Evolutionary conservation across 2,888 invertebrate species (phyloP).

Genomic region (Drosophila nigricruria): DNA sequence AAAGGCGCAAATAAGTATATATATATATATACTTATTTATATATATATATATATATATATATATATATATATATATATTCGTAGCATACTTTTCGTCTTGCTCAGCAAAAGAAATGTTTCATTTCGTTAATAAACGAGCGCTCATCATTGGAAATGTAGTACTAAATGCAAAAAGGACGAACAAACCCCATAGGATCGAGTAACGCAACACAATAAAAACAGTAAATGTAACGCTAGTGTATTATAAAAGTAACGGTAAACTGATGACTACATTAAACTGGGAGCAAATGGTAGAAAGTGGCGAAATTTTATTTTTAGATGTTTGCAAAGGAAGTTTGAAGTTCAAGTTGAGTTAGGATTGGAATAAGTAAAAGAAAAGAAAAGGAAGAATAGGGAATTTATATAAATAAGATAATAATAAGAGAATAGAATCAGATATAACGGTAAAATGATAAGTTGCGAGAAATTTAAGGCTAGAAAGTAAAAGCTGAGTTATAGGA

Average conservation of each 20-base stretch:
- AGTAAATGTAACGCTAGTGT: slow-evolving; percentile 1
- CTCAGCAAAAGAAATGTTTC: slow-evolving; percentile 60
- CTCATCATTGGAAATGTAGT: slow-evolving; percentile 68
- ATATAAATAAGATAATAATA: background rate
- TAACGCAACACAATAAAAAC: slow-evolving; percentile 9
- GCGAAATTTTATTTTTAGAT: background rate
- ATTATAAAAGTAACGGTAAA: slow-evolving; percentile 23
- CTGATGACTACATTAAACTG: slow-evolving; percentile 20
- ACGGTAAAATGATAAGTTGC: too few relatives aligned
- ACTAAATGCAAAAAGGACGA: slow-evolving; percentile 47
- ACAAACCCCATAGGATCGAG: slow-evolving; percentile 9
- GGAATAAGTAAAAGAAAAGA: background rate
- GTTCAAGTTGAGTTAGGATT: background rate
- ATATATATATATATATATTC: background rate
- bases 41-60: background rate
- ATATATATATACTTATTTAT: slow-evolving; percentile 27
- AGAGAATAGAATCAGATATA: background rate
- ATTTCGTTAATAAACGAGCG: slow-evolving; percentile 74
- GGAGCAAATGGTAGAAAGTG: background rate
- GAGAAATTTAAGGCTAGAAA: too few relatives aligned
- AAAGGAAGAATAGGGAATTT: background rate
- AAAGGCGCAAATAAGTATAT: slow-evolving; percentile 57
- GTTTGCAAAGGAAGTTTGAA: background rate
- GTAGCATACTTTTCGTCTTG: background rate
- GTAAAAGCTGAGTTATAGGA: too few relatives aligned